Conservation (phyloP, 1,140 invertebrate genomes). For the Sarcophaga bullata region DNA sequence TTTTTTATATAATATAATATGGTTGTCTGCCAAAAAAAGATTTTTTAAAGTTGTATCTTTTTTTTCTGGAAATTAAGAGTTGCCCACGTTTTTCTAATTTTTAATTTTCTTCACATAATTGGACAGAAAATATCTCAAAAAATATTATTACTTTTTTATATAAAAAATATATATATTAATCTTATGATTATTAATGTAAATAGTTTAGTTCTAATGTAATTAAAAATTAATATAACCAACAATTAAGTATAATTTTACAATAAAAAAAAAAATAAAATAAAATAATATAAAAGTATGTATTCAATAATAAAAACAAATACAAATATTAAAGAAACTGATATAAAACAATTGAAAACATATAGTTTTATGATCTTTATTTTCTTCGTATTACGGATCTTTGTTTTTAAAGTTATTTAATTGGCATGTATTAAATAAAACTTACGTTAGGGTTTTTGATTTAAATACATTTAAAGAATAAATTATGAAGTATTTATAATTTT, state of each 20-base stretch:
- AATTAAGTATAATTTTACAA: conserved; percentile 7
- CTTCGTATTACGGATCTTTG: neutral
- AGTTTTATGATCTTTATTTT: neutral
- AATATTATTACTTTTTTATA: neutral
- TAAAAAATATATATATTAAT: neutral
- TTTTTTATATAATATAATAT: too few species aligned
- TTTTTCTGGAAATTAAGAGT: too few species aligned
- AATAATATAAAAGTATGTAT: neutral
- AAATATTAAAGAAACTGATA: conserved; percentile 12
- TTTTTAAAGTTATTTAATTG: neutral
- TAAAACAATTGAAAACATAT: neutral
- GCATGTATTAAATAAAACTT: neutral
- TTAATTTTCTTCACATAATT: neutral
- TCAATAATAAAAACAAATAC: conserved; percentile 17
- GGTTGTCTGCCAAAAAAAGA: too few species aligned
- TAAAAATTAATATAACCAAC: conserved; percentile 1
- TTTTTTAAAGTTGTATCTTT: too few species aligned
- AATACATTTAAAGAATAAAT: too few species aligned
- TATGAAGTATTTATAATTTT: too few species aligned
- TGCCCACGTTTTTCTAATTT: neutral
- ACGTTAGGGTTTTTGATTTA: neutral
- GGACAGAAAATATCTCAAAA: conserved; percentile 21
- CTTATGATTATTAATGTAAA: conserved; percentile 22
- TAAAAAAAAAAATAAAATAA: conserved; percentile 3
- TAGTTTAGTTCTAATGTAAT: conserved; percentile 17